Evolutionary conservation across 2,113 vertebrate species (phyloP), one percentile per base, ranked within the genome.

Genomic region (Tachuris rubrigastra): DNA sequence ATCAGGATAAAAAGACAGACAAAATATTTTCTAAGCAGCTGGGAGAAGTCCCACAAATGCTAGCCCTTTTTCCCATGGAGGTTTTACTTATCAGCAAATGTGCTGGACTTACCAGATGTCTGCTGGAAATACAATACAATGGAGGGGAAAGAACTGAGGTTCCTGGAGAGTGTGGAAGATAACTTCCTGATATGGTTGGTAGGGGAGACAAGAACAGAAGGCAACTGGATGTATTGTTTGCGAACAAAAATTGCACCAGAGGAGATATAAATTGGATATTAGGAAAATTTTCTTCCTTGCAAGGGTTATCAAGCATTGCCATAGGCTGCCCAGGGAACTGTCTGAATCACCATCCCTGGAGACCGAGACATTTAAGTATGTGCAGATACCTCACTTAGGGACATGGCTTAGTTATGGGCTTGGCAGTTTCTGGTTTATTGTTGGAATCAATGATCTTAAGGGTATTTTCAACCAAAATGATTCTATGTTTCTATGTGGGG

Each of bases 31-130:
- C 27, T 22, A 68, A 24, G 17, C 33, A 47, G 22, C 8, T 52
- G 37, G 13, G 18, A 78, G 8, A 35, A 62, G 6, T 42, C 12
- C 62, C 17, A 23, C 5, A 20, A 76, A 47, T 33, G 2, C 5
- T 47, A 23, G 14, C 6, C 39, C 17, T 35, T 35, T 4, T 35
- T 62, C 3, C 1, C 6, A 8, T 27, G 6, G 14, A 2, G 2
- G 5, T 4, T 9, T 76, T 41, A 60, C 35, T 30, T 41, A 42
- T 21, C 41, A 44, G 12, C 8, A 65, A 31, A 20, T 65, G 28
- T 44, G 13, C 18, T 41, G 27, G 60, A 63, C 39, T 74, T 28
- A 30, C 1, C 14, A 33, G 15, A 28, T 28, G 37, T 41, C 27
- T 28, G 27, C 12, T 75, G 39, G 24, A 37, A 58, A 46, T 47